These are phyloP conservation scores for Venustaconcha ellipsiformis DNA, from an alignment of 1,140 invertebrate genomes.

Conservation along the genomic window DNA sequence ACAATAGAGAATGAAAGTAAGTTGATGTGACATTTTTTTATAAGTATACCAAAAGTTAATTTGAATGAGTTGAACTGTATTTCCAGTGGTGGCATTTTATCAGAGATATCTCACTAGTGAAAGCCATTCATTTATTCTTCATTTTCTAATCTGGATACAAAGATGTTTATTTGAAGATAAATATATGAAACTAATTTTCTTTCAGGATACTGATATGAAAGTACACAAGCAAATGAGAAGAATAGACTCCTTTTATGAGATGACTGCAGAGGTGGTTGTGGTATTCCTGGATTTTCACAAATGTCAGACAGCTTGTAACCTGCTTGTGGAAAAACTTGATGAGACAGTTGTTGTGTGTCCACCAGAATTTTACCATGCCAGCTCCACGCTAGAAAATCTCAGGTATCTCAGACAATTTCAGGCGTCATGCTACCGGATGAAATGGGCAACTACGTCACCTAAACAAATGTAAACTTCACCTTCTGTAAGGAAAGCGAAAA, in stretches of 20 bases:
- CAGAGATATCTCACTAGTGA: too few species aligned
- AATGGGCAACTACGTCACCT: background rate
- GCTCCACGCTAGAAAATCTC: conserved; percentile 56
- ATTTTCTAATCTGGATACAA: too few species aligned
- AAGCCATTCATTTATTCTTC: too few species aligned
- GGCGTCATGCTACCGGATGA: background rate
- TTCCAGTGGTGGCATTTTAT: too few species aligned
- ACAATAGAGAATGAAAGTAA: too few species aligned
- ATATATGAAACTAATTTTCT: conserved; percentile 8
- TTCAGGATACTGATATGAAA: conserved; percentile 58
- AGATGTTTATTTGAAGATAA: too few species aligned
- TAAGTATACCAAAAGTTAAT: too few species aligned
- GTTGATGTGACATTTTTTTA: too few species aligned
- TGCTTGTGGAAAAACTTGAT: conserved; percentile 65
- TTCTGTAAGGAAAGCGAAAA: background rate
- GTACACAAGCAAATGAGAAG: conserved; percentile 54
- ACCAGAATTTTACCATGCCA: conserved; percentile 61
- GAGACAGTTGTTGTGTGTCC: conserved; percentile 56
- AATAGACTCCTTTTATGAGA: conserved; percentile 48
- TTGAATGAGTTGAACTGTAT: too few species aligned
- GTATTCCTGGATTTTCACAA: conserved; percentile 61
- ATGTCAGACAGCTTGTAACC: conserved; percentile 60
- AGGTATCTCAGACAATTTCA: conserved; percentile 43
- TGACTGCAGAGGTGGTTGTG: conserved; percentile 53
- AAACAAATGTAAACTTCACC: background rate